Percentiles rank a stretch among this genome's conserved stretches.
Conservation (phyloP, 2,797 vertebrate species). For the Girardinus metallicus region DNA sequence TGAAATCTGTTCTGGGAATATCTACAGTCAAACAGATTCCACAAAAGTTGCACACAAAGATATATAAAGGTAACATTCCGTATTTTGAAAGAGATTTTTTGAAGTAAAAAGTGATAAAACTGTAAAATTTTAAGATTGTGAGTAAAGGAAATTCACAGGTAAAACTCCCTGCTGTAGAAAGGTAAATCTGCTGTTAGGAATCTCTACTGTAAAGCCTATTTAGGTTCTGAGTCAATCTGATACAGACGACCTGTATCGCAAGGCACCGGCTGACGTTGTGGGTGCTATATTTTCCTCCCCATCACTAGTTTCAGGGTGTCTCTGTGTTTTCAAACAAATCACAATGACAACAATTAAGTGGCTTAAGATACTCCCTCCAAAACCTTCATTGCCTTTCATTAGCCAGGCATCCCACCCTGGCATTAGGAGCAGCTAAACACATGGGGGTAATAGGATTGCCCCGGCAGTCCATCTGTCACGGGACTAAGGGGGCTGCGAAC, state of each 20-base stretch:
- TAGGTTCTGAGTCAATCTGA: conserved; percentile 26
- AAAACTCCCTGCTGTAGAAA: conserved; percentile 5
- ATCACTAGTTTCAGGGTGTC: conserved; percentile 31
- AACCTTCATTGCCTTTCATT: conserved; percentile 56
- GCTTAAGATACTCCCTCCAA: conserved; percentile 50
- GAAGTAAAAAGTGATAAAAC: neutral
- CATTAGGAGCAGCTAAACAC: conserved; percentile 74
- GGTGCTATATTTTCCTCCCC: conserved; percentile 24
- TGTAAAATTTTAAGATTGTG: neutral
- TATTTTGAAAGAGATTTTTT: neutral
- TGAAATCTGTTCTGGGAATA: neutral
- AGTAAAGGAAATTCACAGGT: neutral
- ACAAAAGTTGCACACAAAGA: neutral
- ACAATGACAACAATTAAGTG: conserved; percentile 46
- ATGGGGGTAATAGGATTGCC: conserved; percentile 81
- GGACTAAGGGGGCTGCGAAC: conserved; percentile 65
- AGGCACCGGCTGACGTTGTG: conserved; percentile 15
- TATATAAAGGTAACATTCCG: neutral
- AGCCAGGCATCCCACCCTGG: conserved; percentile 67
- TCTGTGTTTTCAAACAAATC: conserved; percentile 61
- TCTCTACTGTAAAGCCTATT: conserved; percentile 32
- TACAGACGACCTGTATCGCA: conserved; percentile 26
- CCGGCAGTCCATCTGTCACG: conserved; percentile 76
- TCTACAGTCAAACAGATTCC: neutral
- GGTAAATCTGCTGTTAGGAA: conserved; percentile 24